A percentile compares a stretch with the other conserved stretches of the same genome.
phyloP scores from a whole-genome alignment of 2,888 invertebrate species.

The Eurytoma californica region DNA sequence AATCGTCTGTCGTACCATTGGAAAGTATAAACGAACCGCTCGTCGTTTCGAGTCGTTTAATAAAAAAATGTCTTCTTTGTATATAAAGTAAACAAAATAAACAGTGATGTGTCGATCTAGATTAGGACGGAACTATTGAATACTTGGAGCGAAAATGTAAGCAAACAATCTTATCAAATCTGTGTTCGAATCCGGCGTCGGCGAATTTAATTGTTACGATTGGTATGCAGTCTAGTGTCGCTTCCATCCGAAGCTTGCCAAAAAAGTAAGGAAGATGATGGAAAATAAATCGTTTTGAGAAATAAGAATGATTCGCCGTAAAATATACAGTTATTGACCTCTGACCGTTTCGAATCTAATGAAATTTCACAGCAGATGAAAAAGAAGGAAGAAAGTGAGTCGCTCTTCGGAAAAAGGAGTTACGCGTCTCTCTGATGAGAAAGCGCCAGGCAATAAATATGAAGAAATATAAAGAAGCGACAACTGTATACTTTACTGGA shows the following conservation, averaged over 20 bases:
- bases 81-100: slow-evolving; percentile 29
- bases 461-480: background rate
- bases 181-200: slow-evolving; percentile 12
- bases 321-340: slow-evolving; percentile 24
- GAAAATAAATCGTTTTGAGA: too few relatives aligned
- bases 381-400: too few relatives aligned
- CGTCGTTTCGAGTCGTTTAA: slow-evolving; percentile 10
- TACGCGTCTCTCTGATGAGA: background rate
- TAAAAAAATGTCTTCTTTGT: slow-evolving; percentile 21
- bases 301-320: background rate
- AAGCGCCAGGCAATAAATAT: background rate
- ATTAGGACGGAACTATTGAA: slow-evolving; percentile 15
- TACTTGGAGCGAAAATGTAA: slow-evolving; percentile 10
- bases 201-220: slow-evolving; percentile 9
- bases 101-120: slow-evolving; percentile 29
- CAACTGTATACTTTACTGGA: slow-evolving; percentile 9
- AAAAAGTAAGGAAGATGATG: background rate
- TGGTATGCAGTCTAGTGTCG: slow-evolving; percentile 1
- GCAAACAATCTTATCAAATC: slow-evolving; percentile 11
- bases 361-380: too few relatives aligned
- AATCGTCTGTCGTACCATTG: background rate
- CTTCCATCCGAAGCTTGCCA: slow-evolving; percentile 10
- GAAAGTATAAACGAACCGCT: slow-evolving; percentile 23
- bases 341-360: too few relatives aligned
- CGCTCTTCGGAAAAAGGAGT: too few relatives aligned